Conservation (phyloP, 92 coral and sea anemone species). For the Plumapathes pennacea region DNA sequence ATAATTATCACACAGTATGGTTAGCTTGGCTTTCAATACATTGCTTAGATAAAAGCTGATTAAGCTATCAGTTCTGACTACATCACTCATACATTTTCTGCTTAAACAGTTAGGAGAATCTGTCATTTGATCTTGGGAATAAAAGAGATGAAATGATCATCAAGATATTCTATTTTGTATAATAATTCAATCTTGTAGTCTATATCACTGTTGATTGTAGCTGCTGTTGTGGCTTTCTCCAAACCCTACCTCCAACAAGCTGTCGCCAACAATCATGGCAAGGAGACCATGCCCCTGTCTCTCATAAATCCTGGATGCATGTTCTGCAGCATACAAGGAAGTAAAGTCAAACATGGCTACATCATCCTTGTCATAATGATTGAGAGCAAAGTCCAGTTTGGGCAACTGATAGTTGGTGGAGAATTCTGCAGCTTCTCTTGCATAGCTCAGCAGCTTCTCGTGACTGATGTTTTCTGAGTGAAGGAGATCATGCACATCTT, state of each 20-base stretch:
- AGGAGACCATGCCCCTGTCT: slow-evolving; percentile 78
- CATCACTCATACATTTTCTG: too few species aligned
- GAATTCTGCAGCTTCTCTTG: slow-evolving; percentile 92
- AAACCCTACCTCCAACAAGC: slow-evolving; percentile 79
- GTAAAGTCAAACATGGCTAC: slow-evolving; percentile 99
- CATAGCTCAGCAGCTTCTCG: slow-evolving; percentile 74
- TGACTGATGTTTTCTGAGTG: slow-evolving; percentile 83
- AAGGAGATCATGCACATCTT: slow-evolving; percentile 89
- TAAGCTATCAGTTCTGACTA: too few species aligned
- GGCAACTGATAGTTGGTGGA: slow-evolving; percentile 87
- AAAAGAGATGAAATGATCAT: too few species aligned
- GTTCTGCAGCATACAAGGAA: slow-evolving; percentile 88
- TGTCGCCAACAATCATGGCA: slow-evolving; percentile 87
- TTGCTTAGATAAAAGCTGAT: too few species aligned
- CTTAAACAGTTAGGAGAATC: too few species aligned
- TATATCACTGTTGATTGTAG: too few species aligned
- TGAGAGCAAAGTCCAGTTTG: slow-evolving; percentile 79
- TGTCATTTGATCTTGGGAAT: too few species aligned
- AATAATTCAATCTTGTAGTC: too few species aligned
- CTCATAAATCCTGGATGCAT: slow-evolving; percentile 88
- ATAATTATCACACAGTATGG: too few species aligned
- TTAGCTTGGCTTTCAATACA: too few species aligned
- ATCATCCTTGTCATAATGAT: slow-evolving; percentile 80
- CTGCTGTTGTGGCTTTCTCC: too few species aligned
- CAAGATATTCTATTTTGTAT: too few species aligned